Conservation (phyloP, 2,113 vertebrate species). For the Argyrosomus japonicus region DNA sequence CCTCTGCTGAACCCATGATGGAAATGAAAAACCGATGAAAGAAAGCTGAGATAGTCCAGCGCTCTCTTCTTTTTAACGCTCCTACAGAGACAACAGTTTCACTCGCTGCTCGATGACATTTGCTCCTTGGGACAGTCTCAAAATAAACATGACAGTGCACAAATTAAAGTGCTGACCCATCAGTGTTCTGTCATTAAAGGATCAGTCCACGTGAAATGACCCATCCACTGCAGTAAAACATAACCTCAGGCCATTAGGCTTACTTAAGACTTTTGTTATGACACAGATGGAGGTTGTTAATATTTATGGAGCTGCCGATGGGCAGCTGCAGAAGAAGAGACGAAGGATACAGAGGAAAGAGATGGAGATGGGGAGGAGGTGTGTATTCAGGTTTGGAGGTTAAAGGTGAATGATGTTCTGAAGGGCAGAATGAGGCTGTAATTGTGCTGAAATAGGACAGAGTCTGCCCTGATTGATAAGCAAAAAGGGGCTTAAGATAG, state of each 20-base stretch:
- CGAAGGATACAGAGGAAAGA: not conserved
- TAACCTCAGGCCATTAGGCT: conserved; percentile 63
- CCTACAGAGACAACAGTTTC: not conserved
- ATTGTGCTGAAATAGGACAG: conserved; percentile 52
- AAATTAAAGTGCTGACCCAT: conserved; percentile 42
- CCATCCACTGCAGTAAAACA: conserved; percentile 39
- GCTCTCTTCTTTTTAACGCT: not conserved
- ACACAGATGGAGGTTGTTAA: conserved; percentile 65
- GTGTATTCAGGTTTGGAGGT: conserved; percentile 39
- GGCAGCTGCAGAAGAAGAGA: conserved; percentile 43
- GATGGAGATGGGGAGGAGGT: not conserved
- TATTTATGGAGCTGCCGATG: conserved; percentile 63
- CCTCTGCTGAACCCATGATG: conserved; percentile 59
- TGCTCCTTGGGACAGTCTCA: not conserved
- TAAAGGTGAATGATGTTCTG: conserved; percentile 53
- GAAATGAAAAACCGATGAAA: conserved; percentile 34
- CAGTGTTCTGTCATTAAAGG: conserved; percentile 9
- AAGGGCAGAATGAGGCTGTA: conserved; percentile 41
- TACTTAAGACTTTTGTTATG: conserved; percentile 67
- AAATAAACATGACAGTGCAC: conserved; percentile 38
- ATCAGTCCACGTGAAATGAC: conserved; percentile 16
- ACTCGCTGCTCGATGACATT: conserved; percentile 8
- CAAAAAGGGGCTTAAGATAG: conserved; percentile 38
- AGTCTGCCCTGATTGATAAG: conserved; percentile 63
- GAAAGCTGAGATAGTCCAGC: not conserved